phyloP scores from a whole-genome alignment of 2,113 vertebrate genomes.

The Hippocampus abdominalis region DNA sequence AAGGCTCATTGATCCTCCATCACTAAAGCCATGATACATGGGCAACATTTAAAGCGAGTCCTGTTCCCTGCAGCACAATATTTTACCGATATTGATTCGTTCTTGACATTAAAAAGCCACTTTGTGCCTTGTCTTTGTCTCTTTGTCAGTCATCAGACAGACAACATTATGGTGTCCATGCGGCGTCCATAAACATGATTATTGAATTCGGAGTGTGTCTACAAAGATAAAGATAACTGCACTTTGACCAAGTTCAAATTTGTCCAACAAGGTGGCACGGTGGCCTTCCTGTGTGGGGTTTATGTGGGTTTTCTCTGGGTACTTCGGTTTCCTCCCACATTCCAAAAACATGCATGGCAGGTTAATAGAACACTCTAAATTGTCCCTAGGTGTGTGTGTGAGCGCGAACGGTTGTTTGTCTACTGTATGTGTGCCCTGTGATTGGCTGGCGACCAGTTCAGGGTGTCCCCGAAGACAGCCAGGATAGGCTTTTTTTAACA shows the following conservation, averaged over 20 bases:
- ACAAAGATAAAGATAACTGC: background rate
- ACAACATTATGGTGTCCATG: background rate
- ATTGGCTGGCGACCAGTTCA: no score
- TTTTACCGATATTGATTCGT: slow-evolving; percentile 34
- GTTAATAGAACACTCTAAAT: no score
- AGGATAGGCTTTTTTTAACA: no score
- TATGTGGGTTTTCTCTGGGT: no score
- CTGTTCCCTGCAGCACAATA: slow-evolving; percentile 29
- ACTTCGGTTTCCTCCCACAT: no score
- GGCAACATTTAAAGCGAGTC: slow-evolving; percentile 25
- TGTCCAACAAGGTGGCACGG: background rate
- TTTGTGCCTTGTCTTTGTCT: slow-evolving; percentile 16
- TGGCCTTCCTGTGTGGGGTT: no score
- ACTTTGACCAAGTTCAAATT: background rate
- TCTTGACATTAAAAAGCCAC: slow-evolving; percentile 25
- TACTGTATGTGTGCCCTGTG: no score
- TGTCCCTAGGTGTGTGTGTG: no score
- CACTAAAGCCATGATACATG: slow-evolving; percentile 25
- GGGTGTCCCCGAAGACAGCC: no score
- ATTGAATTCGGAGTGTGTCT: background rate
- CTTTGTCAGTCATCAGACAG: slow-evolving; percentile 2
- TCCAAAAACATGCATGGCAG: no score
- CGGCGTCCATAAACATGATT: background rate
- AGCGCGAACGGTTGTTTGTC: no score
- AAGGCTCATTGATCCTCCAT: slow-evolving; percentile 36